Evolutionary conservation across 2,888 invertebrate genomes (phyloP), one percentile per base, ranked within the genome.

Genomic region (Dichetophora obliterata): DNA sequence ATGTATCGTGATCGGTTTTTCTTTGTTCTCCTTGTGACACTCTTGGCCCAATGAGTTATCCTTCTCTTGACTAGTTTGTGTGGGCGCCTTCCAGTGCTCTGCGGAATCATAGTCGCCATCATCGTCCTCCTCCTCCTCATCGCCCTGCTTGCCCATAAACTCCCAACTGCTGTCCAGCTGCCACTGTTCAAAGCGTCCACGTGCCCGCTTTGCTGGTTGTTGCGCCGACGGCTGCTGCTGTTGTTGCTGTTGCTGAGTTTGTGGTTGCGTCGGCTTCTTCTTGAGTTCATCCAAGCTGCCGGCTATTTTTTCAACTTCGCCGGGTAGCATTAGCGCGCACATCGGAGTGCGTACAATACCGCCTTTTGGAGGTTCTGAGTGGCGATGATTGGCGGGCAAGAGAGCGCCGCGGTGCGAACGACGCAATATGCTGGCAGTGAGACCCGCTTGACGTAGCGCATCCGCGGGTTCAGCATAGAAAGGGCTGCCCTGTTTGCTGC

Each of bases 401-500:
- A 85, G 82, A 61, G 86, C 86, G 34, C 83, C 85, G 65, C 89
- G 87, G 77, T 88, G 88, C 19, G 88, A 88, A 5, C 89, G 84
- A 5, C 90, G 84, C 74, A 89, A 77, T n/a, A 89, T 88, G 75
- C 83, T 85, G 59, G 87, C 87, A 16, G 85, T 87, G 14, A 87
- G 76, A 66, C 88, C 88, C 54, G 88, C 88, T 78, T 88, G 88
- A 85, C 93, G 92, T 75, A 96, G 91, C 34, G 96, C 93, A 90
- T 96, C 96, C 14, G 96, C 95, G 37, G 96, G 96, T 88, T 96
- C 96, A 2, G 96, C 95, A 86, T 96, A 96, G 85, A 96, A 96
- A 1, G 96, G 96, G 87, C 96, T 96, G 16, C 94, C 94, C 86
- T 95, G 94, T 81, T 95, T 95, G 78, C 90, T 90, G 57, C 89